Base-by-base conservation (phyloP, 2,888 invertebrate genomes). In the Zaprionus bogoriensis region DNA sequence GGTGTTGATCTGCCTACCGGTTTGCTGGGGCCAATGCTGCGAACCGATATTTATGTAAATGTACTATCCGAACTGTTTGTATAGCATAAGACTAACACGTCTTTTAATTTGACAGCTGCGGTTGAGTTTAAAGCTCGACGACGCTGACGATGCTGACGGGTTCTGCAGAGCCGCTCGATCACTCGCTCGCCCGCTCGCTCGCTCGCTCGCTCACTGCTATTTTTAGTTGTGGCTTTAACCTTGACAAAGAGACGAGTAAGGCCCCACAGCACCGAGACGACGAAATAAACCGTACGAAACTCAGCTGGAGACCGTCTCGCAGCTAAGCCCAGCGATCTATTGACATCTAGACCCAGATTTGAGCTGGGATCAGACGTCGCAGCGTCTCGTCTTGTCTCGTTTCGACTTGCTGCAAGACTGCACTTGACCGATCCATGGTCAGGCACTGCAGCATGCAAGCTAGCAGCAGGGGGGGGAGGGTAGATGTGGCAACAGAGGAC, bases 311-410 rank as follows among this genome's bases (percentile, higher is more conserved):
- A 60, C 27, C 41, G 44, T 45, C 45, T 23, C 45, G 50, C 36
- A 5, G 38, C 38, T 39, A 39, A 20, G 54, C 60, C 53, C 57
- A 52, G 53, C 51, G 59, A 58, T 61, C 64, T 82, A 74, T 79
- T 79, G 81, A 81, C 84, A 83, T 80, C 81, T 69, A 84, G 71
- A 81, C 84, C 80, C 81, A 81, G 63, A 75, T 82, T 73, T 79
- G 77, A 61, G 60, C 36, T 61, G 62, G 38, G n/a, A n/a, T 54
- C 53, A 59, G 61, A 72, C 66, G 64, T 70, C 62, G 70, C 55
- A 20, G 45, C 32, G 32, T 17, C 32, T 17, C 17, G 14, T 1
- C 14, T 32, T 14, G 7, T 14, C 30, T 14, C 5, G 12, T 5
- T 6, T 30, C 30, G 4, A 3, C n/a, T 30, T 2, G 30, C n/a